Evolutionary conservation across 2,888 invertebrate species (phyloP).

Genomic region (Folsomia candida): DNA sequence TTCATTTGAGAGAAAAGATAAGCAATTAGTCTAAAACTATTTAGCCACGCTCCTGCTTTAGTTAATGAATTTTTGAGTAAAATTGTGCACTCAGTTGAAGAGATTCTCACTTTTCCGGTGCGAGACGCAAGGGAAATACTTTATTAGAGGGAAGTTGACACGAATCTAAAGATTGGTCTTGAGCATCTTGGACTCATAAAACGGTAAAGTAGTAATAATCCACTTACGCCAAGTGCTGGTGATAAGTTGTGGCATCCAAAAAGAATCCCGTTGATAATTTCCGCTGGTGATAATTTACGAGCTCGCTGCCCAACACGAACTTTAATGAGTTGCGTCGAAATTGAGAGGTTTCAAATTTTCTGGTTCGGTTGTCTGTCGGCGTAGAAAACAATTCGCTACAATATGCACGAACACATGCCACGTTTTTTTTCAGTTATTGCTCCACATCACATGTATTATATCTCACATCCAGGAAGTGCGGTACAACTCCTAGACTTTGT

Average conservation of each 20-base stretch:
- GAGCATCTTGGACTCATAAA: too few species aligned
- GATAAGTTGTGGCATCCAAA: neutral
- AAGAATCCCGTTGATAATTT: neutral
- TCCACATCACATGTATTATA: neutral
- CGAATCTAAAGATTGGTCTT: too few species aligned
- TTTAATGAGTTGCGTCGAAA: neutral
- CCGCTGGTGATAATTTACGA: neutral
- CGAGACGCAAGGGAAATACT: too few species aligned
- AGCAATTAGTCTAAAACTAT: too few species aligned
- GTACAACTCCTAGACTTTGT: neutral
- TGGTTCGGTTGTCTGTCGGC: too few species aligned
- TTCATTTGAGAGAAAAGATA: too few species aligned
- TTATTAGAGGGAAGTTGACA: too few species aligned
- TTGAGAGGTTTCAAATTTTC: conserved; percentile 1
- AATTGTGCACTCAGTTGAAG: too few species aligned
- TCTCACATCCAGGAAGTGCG: neutral
- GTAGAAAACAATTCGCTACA: neutral
- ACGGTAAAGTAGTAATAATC: neutral
- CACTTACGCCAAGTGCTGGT: neutral
- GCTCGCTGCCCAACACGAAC: neutral
- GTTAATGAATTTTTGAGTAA: too few species aligned
- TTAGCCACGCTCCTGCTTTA: too few species aligned
- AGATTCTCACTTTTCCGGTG: too few species aligned
- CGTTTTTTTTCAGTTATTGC: neutral
- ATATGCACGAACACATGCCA: neutral